These are phyloP conservation scores for Leptinotarsa defecta DNA, from an alignment of 1,140 invertebrate genomes.

Conservation along the genomic window DNA sequence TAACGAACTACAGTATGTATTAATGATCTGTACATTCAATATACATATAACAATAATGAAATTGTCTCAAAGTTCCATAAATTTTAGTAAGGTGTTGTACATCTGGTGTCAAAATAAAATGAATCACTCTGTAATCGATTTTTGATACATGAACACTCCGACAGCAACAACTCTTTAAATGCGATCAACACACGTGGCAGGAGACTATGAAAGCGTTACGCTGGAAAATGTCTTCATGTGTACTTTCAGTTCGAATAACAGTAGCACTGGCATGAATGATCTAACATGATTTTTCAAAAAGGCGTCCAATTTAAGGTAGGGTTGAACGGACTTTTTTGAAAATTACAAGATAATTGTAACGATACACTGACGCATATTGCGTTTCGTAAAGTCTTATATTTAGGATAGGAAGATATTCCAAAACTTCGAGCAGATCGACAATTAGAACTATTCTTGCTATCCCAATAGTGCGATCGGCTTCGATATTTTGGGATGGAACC, in stretches of 20 bases:
- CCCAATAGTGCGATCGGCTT: not conserved
- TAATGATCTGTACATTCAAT: slow-evolving; percentile 38
- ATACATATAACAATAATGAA: slow-evolving; percentile 32
- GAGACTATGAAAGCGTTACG: slow-evolving; percentile 42
- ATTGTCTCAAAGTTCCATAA: slow-evolving; percentile 20
- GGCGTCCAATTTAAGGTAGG: not conserved
- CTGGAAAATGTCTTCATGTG: slow-evolving; percentile 17
- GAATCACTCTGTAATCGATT: slow-evolving; percentile 46
- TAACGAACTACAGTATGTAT: slow-evolving; percentile 32
- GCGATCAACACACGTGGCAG: slow-evolving; percentile 52
- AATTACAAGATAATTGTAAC: slow-evolving; percentile 18
- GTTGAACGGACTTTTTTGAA: not conserved
- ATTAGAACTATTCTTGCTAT: not conserved
- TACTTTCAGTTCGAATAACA: not conserved
- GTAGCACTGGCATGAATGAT: slow-evolving; percentile 10
- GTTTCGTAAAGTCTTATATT: slow-evolving; percentile 27
- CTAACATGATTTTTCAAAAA: slow-evolving; percentile 12
- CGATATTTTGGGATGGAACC: slow-evolving; percentile 28
- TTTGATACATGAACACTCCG: slow-evolving; percentile 48
- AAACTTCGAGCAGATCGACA: not conserved
- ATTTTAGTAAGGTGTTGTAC: slow-evolving; percentile 51
- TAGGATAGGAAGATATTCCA: slow-evolving; percentile 8
- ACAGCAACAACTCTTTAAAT: slow-evolving; percentile 50
- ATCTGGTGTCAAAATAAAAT: slow-evolving; percentile 45
- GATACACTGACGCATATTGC: slow-evolving; percentile 17